Percentiles rank a stretch among this genome's conserved stretches.
These are phyloP conservation scores for Furcula furcula DNA, from an alignment of 2,888 invertebrate genomes.

Conservation along the genomic window DNA sequence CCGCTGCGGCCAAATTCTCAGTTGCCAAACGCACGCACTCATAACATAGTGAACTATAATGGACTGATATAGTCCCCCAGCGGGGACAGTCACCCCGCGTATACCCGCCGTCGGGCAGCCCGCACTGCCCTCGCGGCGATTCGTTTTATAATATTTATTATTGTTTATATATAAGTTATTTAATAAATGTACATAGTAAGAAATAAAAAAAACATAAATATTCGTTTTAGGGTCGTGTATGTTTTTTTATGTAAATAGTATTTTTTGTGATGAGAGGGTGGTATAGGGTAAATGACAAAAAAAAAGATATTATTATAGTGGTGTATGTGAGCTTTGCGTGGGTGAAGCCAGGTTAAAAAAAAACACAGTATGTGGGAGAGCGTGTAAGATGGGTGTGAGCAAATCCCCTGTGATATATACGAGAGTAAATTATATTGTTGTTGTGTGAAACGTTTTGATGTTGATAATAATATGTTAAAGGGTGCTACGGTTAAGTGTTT, in stretches of 20 bases:
- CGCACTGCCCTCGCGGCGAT: conserved; percentile 38
- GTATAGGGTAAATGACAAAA: conserved; percentile 73
- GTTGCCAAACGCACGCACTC: conserved; percentile 1
- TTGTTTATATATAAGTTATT: conserved; percentile 77
- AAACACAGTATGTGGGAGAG: conserved; percentile 2
- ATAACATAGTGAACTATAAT: background rate
- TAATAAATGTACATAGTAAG: conserved; percentile 72
- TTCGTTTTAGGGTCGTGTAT: conserved; percentile 63
- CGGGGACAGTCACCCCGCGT: conserved; percentile 25
- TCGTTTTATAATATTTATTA: conserved; percentile 75
- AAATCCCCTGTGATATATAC: conserved; percentile 31
- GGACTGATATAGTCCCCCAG: background rate
- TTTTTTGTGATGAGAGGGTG: conserved; percentile 66
- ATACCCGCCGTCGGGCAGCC: conserved; percentile 28
- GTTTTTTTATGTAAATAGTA: conserved; percentile 71
- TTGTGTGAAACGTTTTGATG: conserved; percentile 18
- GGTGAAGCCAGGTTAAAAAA: conserved; percentile 24
- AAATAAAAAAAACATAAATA: conserved; percentile 57
- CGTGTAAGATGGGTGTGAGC: conserved; percentile 22
- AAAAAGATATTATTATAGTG: conserved; percentile 44
- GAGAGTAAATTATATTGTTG: conserved; percentile 29
- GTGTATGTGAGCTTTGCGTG: conserved; percentile 30
- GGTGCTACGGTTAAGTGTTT: conserved; percentile 30
- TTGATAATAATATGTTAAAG: conserved; percentile 22
- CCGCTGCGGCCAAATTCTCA: background rate